phyloP scores from a whole-genome alignment of 2,888 invertebrate genomes.

The Anodontia alba region DNA sequence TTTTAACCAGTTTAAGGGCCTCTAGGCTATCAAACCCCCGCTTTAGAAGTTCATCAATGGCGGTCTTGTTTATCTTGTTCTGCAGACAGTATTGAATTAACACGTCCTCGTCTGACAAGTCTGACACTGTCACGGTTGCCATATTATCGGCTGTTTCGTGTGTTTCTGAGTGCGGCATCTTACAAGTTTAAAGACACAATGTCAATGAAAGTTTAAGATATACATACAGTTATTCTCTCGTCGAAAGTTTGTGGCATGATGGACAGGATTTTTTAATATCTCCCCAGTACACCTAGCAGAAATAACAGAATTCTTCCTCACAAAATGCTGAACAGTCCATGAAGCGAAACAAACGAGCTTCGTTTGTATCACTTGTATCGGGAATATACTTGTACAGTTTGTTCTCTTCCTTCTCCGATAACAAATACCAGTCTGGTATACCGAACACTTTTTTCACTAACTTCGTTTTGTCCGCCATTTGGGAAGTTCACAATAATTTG shows the following conservation, averaged over 20 bases:
- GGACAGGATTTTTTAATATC: background rate
- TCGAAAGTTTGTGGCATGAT: background rate
- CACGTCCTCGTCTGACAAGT: background rate
- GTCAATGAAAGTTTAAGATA: too few relatives aligned
- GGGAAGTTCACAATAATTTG: too few relatives aligned
- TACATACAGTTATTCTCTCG: background rate
- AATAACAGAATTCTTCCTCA: background rate
- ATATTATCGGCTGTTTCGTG: background rate
- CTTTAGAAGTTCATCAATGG: slow-evolving; percentile 9
- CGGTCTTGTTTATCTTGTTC: slow-evolving; percentile 22
- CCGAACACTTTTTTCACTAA: background rate
- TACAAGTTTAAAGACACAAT: background rate
- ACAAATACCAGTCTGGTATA: background rate
- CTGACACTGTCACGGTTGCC: slow-evolving; percentile 9
- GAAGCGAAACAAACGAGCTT: background rate
- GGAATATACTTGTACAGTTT: background rate
- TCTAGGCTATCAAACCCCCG: slow-evolving; percentile 22
- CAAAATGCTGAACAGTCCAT: slow-evolving; percentile 8
- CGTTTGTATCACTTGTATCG: background rate
- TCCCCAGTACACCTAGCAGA: background rate
- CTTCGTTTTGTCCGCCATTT: background rate
- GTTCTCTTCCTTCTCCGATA: background rate
- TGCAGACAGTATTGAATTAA: slow-evolving; percentile 7
- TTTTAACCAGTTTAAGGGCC: slow-evolving; percentile 13
- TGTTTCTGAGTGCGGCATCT: background rate